These are phyloP conservation scores for Zaprionus davidi DNA, from an alignment of 1,140 invertebrate species.

Conservation along the genomic window DNA sequence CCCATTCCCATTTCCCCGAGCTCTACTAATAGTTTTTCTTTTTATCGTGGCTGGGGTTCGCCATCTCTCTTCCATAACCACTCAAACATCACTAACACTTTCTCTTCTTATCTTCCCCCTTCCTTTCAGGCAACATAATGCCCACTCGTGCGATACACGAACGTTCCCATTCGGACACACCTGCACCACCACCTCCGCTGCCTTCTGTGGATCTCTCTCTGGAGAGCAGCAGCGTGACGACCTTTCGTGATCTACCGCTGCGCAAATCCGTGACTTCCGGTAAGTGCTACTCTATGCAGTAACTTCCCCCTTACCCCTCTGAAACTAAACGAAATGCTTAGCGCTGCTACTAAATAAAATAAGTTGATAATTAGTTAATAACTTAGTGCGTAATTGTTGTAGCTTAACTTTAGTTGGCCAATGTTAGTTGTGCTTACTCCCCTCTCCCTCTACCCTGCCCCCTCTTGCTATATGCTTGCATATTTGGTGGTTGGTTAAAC, in stretches of 20 bases:
- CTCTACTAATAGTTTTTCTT: slow-evolving; percentile 1
- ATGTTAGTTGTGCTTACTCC: slow-evolving; percentile 56
- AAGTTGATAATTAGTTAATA: slow-evolving; percentile 27
- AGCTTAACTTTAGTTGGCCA: slow-evolving; percentile 48
- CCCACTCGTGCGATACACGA: slow-evolving; percentile 89
- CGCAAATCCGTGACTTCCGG: slow-evolving; percentile 94
- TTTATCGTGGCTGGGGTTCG: neutral
- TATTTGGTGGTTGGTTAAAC: slow-evolving; percentile 67
- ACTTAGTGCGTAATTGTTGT: slow-evolving; percentile 38
- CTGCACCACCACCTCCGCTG: slow-evolving; percentile 88
- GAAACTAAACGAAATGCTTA: slow-evolving; percentile 51
- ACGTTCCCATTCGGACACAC: slow-evolving; percentile 95
- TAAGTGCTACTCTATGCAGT: slow-evolving; percentile 83
- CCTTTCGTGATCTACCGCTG: slow-evolving; percentile 93
- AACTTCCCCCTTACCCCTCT: neutral
- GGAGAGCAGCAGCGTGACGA: slow-evolving; percentile 97
- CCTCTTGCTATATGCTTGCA: slow-evolving; percentile 60
- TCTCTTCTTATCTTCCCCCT: neutral
- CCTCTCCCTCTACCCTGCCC: neutral
- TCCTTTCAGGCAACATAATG: slow-evolving; percentile 63
- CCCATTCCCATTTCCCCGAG: neutral
- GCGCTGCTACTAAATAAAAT: slow-evolving; percentile 58
- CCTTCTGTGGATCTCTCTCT: slow-evolving; percentile 95
- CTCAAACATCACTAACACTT: neutral
- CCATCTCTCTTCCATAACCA: no score